phyloP scores from a whole-genome alignment of 2,113 vertebrate genomes.

The Abramis brama region DNA sequence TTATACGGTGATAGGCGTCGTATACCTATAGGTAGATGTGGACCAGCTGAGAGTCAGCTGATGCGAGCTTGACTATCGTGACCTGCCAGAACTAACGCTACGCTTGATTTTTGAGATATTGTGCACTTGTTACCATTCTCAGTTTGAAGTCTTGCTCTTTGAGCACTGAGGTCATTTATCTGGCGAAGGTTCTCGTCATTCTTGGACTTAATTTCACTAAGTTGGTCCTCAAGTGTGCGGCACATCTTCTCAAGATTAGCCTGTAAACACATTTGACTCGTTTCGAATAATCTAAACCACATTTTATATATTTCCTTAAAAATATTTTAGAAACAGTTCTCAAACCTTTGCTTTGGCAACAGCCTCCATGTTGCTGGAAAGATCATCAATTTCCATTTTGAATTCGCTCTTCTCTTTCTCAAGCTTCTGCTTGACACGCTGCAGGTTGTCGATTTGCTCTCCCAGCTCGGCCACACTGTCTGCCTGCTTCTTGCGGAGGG shows the following conservation, averaged over 20 bases:
- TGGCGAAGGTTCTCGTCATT: conserved; percentile 70
- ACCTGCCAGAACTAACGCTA: no score
- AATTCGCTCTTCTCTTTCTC: conserved; percentile 63
- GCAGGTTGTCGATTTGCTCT: conserved; percentile 64
- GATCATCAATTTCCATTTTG: conserved; percentile 63
- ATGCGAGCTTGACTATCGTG: no score
- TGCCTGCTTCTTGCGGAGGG: conserved; percentile 65
- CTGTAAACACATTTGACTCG: conserved; percentile 52
- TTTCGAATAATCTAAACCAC: background rate
- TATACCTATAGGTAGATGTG: no score
- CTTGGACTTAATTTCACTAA: conserved; percentile 80
- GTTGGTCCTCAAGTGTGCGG: conserved; percentile 66
- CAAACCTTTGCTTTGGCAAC: background rate
- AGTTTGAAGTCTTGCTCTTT: conserved; percentile 58
- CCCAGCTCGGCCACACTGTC: conserved; percentile 63
- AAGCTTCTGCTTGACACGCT: conserved; percentile 63
- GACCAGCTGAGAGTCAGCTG: no score
- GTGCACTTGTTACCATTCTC: conserved; percentile 52
- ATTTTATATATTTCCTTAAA: background rate
- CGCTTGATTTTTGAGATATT: background rate
- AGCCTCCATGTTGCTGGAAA: conserved; percentile 59
- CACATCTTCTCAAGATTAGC: conserved; percentile 78
- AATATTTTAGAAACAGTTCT: background rate
- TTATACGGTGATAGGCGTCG: no score
- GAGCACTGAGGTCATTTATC: conserved; percentile 56